These are phyloP conservation scores for Cephus spinipes DNA, from an alignment of 2,888 invertebrate genomes.

Conservation along the genomic window DNA sequence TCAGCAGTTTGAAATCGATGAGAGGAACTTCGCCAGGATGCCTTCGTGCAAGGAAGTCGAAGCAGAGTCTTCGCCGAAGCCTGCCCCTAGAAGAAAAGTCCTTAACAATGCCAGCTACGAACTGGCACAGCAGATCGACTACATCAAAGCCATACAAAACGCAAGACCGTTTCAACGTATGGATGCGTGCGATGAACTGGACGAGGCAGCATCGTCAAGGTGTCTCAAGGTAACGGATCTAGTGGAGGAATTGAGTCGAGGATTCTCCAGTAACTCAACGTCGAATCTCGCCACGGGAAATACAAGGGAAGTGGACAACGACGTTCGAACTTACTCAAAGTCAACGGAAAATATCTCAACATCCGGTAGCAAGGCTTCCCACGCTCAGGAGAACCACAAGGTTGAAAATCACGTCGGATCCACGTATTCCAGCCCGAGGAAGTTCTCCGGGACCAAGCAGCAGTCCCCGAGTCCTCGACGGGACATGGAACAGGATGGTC, in stretches of 20 bases:
- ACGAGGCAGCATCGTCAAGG: constrained; percentile 41
- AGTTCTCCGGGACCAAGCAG: constrained; percentile 3
- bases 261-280: constrained; percentile 33
- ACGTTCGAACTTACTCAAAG: constrained; percentile 35
- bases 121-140: constrained; percentile 58
- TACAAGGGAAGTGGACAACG: constrained; percentile 15
- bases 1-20: constrained; percentile 56
- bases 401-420: constrained; percentile 17
- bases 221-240: constrained; percentile 41
- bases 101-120: constrained; percentile 60
- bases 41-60: constrained; percentile 8
- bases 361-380: not conserved
- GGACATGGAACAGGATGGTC: constrained; percentile 33
- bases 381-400: not conserved
- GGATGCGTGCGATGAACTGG: constrained; percentile 60
- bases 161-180: constrained; percentile 46
- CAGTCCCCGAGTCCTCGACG: not conserved
- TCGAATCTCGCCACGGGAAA: constrained; percentile 33
- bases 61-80: constrained; percentile 17
- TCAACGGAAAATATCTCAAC: constrained; percentile 39
- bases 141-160: constrained; percentile 46
- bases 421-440: not conserved
- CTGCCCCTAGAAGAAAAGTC: constrained; percentile 31
- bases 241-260: constrained; percentile 38
- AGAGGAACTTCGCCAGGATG: constrained; percentile 31